Percentiles rank a stretch among this genome's conserved stretches.
Evolutionary conservation across 2,888 invertebrate species (phyloP).

Genomic region (Tipula confusa): DNA sequence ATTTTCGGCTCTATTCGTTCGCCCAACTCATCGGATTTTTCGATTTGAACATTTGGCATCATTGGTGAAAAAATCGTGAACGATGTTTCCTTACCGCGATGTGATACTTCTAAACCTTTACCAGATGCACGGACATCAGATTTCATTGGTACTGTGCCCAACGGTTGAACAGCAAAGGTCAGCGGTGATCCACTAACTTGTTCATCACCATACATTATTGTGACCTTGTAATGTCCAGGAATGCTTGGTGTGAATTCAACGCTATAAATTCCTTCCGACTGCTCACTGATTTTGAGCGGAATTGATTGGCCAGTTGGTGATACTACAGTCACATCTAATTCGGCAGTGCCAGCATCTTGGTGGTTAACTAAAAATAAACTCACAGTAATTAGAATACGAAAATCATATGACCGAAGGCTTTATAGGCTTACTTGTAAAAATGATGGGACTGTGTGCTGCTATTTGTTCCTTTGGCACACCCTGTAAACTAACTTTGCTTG

Average conservation of each 20-base stretch:
- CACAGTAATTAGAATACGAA: neutral
- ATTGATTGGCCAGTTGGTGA: slow-evolving; percentile 81
- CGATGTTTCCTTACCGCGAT: slow-evolving; percentile 66
- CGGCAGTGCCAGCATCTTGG: slow-evolving; percentile 77
- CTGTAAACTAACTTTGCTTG: slow-evolving; percentile 73
- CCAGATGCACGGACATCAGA: slow-evolving; percentile 59
- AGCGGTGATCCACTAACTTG: slow-evolving; percentile 55
- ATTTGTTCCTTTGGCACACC: slow-evolving; percentile 71
- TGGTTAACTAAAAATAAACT: slow-evolving; percentile 60
- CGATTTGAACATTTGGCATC: slow-evolving; percentile 61
- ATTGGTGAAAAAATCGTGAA: slow-evolving; percentile 58
- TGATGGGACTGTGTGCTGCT: slow-evolving; percentile 76
- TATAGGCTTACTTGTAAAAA: slow-evolving; percentile 65
- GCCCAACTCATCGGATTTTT: slow-evolving; percentile 47
- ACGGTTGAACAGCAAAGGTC: slow-evolving; percentile 58
- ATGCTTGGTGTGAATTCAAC: slow-evolving; percentile 82
- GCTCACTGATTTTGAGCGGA: slow-evolving; percentile 68
- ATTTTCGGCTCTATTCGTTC: slow-evolving; percentile 50
- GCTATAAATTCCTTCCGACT: slow-evolving; percentile 65
- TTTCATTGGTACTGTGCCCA: slow-evolving; percentile 48
- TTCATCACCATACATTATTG: slow-evolving; percentile 66
- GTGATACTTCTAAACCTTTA: slow-evolving; percentile 63
- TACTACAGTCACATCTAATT: slow-evolving; percentile 80
- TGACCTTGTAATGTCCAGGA: slow-evolving; percentile 63
- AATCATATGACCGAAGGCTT: too few species aligned